phyloP scores from a whole-genome alignment of 2,113 vertebrate species.

The Hepsetus odoe region DNA sequence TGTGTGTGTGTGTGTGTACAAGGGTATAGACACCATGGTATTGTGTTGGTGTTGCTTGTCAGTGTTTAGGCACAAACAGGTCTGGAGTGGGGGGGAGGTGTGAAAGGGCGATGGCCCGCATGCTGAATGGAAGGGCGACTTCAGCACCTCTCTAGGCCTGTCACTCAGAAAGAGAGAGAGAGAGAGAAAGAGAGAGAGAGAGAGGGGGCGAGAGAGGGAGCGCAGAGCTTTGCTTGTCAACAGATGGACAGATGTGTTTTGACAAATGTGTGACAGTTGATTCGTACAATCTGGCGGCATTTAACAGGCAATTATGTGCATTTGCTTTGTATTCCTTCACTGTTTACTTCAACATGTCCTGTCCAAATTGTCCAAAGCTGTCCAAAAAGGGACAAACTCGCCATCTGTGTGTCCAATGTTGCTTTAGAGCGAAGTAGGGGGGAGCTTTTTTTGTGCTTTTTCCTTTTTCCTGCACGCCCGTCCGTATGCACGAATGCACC shows the following conservation, averaged over 20 bases:
- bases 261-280: constrained; percentile 38
- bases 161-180: constrained; percentile 70
- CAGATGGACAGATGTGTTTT: constrained; percentile 47
- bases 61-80: constrained; percentile 92
- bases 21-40: constrained; percentile 76
- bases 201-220: neutral
- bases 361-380: neutral
- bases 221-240: constrained; percentile 41
- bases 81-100: constrained; percentile 82
- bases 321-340: constrained; percentile 4
- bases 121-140: constrained; percentile 84
- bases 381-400: constrained; percentile 10
- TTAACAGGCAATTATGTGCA: constrained; percentile 37
- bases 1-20: constrained; percentile 61
- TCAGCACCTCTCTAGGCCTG: constrained; percentile 79
- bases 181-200: constrained; percentile 8
- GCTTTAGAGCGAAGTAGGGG: neutral
- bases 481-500: neutral
- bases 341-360: constrained; percentile 18
- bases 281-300: constrained; percentile 33
- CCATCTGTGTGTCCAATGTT: neutral
- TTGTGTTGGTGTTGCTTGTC: constrained; percentile 80
- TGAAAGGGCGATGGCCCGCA: constrained; percentile 81
- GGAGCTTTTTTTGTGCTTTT: neutral
- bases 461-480: too few relatives aligned